phyloP scores from a whole-genome alignment of 1,140 invertebrate genomes.

The Ectropis grisescens region DNA sequence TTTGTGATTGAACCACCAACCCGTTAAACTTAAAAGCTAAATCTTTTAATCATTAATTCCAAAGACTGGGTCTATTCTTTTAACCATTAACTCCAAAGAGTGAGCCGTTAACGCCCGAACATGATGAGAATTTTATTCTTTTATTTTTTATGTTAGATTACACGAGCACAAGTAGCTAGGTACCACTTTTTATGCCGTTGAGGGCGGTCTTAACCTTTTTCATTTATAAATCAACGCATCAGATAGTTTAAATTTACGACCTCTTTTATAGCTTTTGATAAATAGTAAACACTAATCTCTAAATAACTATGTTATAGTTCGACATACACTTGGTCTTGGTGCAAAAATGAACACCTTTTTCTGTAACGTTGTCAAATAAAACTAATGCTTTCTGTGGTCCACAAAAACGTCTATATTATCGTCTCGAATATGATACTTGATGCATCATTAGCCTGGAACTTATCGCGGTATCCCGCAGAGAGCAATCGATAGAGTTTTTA shows the following conservation, averaged over 20 bases:
- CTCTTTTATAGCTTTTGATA: too few relatives aligned
- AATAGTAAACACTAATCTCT: too few relatives aligned
- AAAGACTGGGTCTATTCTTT: too few relatives aligned
- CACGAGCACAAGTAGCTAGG: neutral
- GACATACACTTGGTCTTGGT: neutral
- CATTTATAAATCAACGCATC: neutral
- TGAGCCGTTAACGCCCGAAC: constrained; percentile 43
- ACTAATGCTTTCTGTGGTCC: neutral
- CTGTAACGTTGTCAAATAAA: neutral
- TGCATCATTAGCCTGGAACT: too few relatives aligned
- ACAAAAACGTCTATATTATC: neutral
- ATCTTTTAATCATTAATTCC: too few relatives aligned
- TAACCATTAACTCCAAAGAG: too few relatives aligned
- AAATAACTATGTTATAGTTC: neutral
- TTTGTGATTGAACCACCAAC: constrained; percentile 24
- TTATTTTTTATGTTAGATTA: constrained; percentile 8
- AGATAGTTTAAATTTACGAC: neutral
- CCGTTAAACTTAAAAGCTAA: constrained; percentile 37
- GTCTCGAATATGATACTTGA: too few relatives aligned
- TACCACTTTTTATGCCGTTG: neutral
- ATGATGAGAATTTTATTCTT: constrained; percentile 40
- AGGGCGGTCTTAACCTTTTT: too few relatives aligned
- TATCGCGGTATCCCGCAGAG: too few relatives aligned
- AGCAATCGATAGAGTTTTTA: neutral
- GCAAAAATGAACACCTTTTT: neutral